phyloP scores from a whole-genome alignment of 2,113 vertebrate genomes.

The Sceloporus tristichus region DNA sequence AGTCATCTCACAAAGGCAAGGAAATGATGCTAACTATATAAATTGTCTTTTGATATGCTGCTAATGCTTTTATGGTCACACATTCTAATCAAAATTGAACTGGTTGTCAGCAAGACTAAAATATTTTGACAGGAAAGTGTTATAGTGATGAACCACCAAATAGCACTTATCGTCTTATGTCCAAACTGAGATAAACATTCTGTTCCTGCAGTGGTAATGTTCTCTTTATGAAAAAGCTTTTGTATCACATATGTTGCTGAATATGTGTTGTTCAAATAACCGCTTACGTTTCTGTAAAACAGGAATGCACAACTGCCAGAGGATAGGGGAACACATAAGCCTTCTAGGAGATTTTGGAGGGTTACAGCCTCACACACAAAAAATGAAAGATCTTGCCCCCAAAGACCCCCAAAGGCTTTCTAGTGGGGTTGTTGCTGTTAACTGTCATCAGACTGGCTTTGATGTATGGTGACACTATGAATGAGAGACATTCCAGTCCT shows the following conservation, averaged over 20 bases:
- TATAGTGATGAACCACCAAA: conserved; percentile 17
- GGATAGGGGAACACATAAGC: no score
- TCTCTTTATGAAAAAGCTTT: background rate
- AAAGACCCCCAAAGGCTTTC: no score
- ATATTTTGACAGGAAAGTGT: conserved; percentile 40
- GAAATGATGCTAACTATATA: conserved; percentile 4
- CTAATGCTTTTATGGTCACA: conserved; percentile 19
- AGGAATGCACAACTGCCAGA: no score
- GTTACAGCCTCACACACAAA: no score
- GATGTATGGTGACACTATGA: no score
- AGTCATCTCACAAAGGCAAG: background rate
- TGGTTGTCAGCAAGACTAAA: conserved; percentile 18
- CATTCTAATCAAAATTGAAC: conserved; percentile 23
- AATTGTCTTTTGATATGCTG: conserved; percentile 22
- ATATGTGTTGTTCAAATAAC: background rate
- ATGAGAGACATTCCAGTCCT: no score
- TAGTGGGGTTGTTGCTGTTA: no score
- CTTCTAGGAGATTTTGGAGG: no score
- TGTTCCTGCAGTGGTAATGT: background rate
- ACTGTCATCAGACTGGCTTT: no score
- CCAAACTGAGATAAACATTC: conserved; percentile 30
- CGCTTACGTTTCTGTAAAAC: background rate
- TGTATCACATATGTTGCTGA: background rate
- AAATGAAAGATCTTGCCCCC: no score
- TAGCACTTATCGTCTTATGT: conserved; percentile 11